Conservation (phyloP, 2,888 invertebrate species). For the Frankliniella fusca region DNA sequence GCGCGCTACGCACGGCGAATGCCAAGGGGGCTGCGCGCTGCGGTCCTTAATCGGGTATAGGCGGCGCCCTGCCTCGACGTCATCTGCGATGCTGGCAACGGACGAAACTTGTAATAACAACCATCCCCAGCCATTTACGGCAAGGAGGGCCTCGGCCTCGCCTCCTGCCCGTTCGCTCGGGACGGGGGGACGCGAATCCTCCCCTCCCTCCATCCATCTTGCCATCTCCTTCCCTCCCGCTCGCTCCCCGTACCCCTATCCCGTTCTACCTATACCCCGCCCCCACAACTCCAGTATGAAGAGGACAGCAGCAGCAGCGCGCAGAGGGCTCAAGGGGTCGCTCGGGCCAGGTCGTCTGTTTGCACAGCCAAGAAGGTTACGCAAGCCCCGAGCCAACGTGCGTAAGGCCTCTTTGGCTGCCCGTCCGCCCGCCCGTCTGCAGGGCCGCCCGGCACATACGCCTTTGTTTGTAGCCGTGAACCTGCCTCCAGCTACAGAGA, state of each 20-base stretch:
- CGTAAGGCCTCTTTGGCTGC: neutral
- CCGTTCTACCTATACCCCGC: no score
- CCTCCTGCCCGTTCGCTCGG: no score
- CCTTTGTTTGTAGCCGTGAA: no score
- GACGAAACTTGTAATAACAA: conserved; percentile 1
- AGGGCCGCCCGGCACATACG: no score
- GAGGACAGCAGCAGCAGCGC: neutral
- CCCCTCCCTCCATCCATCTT: no score
- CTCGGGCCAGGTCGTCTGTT: neutral
- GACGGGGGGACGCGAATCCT: no score
- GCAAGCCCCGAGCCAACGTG: no score
- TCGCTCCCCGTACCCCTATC: no score
- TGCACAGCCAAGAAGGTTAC: neutral
- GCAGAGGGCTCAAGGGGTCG: neutral
- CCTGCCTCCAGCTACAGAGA: no score
- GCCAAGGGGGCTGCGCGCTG: neutral
- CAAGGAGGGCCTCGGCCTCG: no score
- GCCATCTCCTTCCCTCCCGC: no score
- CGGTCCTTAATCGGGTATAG: no score
- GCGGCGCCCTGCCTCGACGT: neutral
- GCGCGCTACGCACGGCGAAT: neutral
- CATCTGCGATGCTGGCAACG: neutral
- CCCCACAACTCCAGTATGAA: neutral
- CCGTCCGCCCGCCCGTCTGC: neutral
- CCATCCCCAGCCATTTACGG: neutral